Base-by-base conservation (phyloP, 2,888 invertebrate genomes). In the Tetragonisca angustula region DNA sequence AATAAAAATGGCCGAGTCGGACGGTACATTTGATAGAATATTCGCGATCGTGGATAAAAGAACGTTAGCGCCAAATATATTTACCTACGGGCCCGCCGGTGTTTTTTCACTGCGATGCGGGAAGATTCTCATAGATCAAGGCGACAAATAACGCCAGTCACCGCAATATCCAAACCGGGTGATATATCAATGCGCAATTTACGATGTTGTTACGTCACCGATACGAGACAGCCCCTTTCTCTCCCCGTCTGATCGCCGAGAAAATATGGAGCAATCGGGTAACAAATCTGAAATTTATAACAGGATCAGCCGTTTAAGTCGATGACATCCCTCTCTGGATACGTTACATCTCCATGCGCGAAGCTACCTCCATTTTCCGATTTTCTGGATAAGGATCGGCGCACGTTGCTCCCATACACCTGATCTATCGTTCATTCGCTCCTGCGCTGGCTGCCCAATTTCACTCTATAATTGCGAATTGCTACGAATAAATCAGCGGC, bases 241-340 rank as follows among this genome's bases (percentile, higher is more conserved):
- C 43, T 36, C 43, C 56, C 71, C 64, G 69, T 59, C 24, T 15
- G 59, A 52, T 49, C 70, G 61, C 21, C 32, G 65, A 64, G 59
- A 52, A 89, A 86, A 87, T 87, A 88, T 74, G 81, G 79, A 80
- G 49, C 76, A 69, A 75, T 76, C 76, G 69, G 69, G 72, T 71
- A 72, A 87, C 87, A 83, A 89, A 89, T 91, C 83, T 83, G 69
- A 88, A 91, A 91, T 90, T 91, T 90, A 91, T 89, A 87, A 89
- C 89, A 69, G 89, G 85, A 90, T 91, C 86, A 89, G 76, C 85
- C 81, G 85, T 79, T 88, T 84, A 84, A 88, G 87, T 77, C 85
- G 84, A 83, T 81, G 62, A 62, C 72, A 56, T 36, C 43, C 69
- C 76, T 52, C 52, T 24, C 17, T 9, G 54, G 59, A 32, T 74